Percentiles rank a stretch among this genome's conserved stretches.
Conservation (phyloP, 2,888 invertebrate genomes). For the Nemapogon koenigi region DNA sequence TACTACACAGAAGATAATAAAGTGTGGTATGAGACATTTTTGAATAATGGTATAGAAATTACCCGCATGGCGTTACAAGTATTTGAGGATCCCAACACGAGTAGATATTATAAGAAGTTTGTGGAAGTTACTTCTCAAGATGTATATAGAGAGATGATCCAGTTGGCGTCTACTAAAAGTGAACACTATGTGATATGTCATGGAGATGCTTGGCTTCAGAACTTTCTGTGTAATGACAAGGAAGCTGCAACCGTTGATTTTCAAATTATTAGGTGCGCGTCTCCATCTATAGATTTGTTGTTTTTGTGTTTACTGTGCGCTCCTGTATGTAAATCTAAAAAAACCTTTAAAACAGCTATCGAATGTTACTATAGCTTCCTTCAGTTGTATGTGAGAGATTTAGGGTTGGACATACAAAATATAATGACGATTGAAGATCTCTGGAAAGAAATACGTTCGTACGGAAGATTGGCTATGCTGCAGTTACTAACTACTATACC, state of each 20-base stretch:
- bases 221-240: slow-evolving; percentile 28
- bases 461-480: slow-evolving; percentile 29
- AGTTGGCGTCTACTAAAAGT: slow-evolving; percentile 20
- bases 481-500: slow-evolving; percentile 28
- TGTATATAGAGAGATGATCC: slow-evolving; percentile 25
- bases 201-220: slow-evolving; percentile 35
- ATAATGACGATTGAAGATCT: slow-evolving; percentile 25
- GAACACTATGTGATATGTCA: slow-evolving; percentile 27
- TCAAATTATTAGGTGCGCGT: slow-evolving; percentile 29
- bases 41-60: slow-evolving; percentile 26
- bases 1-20: slow-evolving; percentile 28
- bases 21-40: slow-evolving; percentile 27
- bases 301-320: slow-evolving; percentile 26
- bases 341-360: slow-evolving; percentile 27
- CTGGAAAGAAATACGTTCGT: slow-evolving; percentile 27
- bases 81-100: slow-evolving; percentile 24
- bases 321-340: slow-evolving; percentile 20
- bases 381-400: slow-evolving; percentile 28
- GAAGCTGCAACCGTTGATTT: slow-evolving; percentile 31
- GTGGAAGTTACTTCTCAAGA: slow-evolving; percentile 22
- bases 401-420: slow-evolving; percentile 24
- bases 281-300: slow-evolving; percentile 28
- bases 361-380: slow-evolving; percentile 26
- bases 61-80: slow-evolving; percentile 25
- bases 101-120: slow-evolving; percentile 30